phyloP scores from a whole-genome alignment of 2,113 vertebrate species.

The Diphyllodes magnificus region DNA sequence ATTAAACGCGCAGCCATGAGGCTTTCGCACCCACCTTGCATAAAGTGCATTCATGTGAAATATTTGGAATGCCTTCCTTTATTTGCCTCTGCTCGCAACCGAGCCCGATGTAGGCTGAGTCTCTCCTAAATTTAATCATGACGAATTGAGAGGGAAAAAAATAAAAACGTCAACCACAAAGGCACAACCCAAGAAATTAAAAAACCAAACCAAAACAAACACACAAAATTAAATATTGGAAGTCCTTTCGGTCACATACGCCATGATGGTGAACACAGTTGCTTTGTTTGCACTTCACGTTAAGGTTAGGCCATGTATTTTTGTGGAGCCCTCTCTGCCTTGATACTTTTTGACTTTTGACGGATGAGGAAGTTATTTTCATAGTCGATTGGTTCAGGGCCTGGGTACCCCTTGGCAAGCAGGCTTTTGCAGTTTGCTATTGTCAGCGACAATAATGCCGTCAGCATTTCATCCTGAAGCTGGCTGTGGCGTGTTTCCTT shows the following conservation, averaged over 20 bases:
- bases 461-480: neutral
- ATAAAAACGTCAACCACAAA: neutral
- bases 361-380: neutral
- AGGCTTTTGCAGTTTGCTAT: neutral
- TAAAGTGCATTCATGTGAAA: conserved; percentile 54
- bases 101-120: neutral
- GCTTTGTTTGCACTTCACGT: conserved; percentile 28
- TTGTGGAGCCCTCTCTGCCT: neutral
- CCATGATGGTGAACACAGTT: conserved; percentile 13
- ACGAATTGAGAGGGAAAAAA: neutral
- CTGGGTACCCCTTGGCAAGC: neutral
- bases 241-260: neutral
- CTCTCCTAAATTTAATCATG: neutral
- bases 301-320: neutral
- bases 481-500: neutral
- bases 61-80: conserved; percentile 56
- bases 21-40: conserved; percentile 45
- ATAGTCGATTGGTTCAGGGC: neutral
- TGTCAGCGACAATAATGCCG: neutral
- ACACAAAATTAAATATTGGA: neutral
- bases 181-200: neutral
- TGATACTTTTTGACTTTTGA: neutral
- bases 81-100: neutral
- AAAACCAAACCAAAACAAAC: neutral
- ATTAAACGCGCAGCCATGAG: neutral